Base-by-base conservation (phyloP, 2,113 vertebrate genomes). In the Spea multiplicata region DNA sequence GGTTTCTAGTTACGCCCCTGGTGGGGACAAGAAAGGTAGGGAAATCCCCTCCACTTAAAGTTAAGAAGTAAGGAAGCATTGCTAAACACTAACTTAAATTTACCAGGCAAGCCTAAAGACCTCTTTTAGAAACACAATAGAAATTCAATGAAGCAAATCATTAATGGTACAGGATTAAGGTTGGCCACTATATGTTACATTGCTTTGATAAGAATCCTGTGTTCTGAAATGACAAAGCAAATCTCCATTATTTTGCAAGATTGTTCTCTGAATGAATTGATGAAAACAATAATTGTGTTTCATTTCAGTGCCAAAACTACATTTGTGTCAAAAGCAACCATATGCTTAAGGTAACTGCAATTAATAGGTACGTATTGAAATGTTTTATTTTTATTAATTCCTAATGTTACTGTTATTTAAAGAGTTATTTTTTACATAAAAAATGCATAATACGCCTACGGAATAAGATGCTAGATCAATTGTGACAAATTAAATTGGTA, bases 211-310 rank as follows among this genome's bases (percentile, higher is more conserved):
- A 13, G 4, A 12, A 13, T 6, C 50, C 55, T 59, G 55, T 13
- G 12, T 8, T 30, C 10, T 59, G 55, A 13, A 59, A 59, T 59
- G 55, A 59, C 55, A 59, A 59, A 59, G 4, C 55, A 59, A 59
- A 59, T 59, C 55, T 59, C 55, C 10, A 2, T 59, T 13, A 59
- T 4, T 59, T 59, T 59, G 55, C 8, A 4, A 59, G 55, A 59
- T 13, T 59, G 55, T 59, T 5, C 55, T 59, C 55, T 4, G 10
- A 59, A 59, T 8, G 55, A 59, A 59, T 8, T 59, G 55, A 59
- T 59, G 55, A 59, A 59, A 59, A 59, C 55, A 59, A 59, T 59
- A 59, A 59, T 59, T 59, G 3, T 59, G 55, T 59, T 59, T 59
- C 12, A 59, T 59, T 59, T 59, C 14, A 5, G 4, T 13, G 12